Evolutionary conservation across 2,797 vertebrate genomes (phyloP).

Genomic region (Bovichtus diacanthus): DNA sequence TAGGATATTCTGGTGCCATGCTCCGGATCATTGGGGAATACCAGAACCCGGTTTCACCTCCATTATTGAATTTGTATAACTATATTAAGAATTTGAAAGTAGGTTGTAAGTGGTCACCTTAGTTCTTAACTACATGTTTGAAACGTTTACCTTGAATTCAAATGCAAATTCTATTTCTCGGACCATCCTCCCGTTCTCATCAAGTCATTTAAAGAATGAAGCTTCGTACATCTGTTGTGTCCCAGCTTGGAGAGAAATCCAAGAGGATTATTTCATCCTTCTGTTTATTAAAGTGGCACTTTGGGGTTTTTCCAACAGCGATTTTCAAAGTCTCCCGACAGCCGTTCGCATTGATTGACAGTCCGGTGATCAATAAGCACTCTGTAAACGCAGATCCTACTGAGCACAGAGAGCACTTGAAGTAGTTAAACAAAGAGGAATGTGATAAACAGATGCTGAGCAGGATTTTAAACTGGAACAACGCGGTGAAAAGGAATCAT

Average conservation of each 20-base stretch:
- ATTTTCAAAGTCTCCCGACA: constrained; percentile 28
- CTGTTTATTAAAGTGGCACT: constrained; percentile 40
- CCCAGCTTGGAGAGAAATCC: neutral
- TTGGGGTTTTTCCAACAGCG: constrained; percentile 20
- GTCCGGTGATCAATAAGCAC: constrained; percentile 38
- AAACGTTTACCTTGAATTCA: neutral
- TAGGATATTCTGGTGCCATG: neutral
- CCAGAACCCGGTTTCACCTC: neutral
- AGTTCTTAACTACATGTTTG: neutral
- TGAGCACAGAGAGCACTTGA: constrained; percentile 8
- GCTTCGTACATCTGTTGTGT: neutral
- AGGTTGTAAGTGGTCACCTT: neutral
- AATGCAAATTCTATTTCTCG: neutral
- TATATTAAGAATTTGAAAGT: neutral
- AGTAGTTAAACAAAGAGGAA: constrained; percentile 5
- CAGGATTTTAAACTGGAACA: constrained; percentile 12
- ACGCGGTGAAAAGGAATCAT: neutral
- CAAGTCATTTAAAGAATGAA: constrained; percentile 12
- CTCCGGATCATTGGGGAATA: neutral
- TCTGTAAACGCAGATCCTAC: neutral
- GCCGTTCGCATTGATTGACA: constrained; percentile 55
- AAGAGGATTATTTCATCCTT: constrained; percentile 27
- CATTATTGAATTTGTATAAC: neutral
- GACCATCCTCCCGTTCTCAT: neutral
- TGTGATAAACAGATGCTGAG: neutral